A percentile compares a stretch with the other conserved stretches of the same genome.
phyloP scores from a whole-genome alignment of 2,113 vertebrate species.

The human (Homo sapiens) region DNA sequence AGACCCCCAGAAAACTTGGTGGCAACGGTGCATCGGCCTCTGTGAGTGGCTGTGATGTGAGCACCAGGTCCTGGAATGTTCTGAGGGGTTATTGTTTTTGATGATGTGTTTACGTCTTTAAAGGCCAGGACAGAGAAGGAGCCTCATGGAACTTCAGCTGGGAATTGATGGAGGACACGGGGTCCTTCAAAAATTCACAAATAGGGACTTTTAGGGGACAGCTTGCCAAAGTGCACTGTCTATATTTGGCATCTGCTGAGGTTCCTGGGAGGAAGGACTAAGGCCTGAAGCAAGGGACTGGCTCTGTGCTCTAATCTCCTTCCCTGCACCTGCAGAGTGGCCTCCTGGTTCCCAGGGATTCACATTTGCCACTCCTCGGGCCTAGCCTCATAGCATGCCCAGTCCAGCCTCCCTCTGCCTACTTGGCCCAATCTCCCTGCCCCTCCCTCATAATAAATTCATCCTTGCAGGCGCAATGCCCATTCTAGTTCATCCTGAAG shows the following conservation, averaged over 20 bases:
- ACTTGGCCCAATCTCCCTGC: background rate
- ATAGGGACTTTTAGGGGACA: background rate
- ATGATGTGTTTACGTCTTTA: background rate
- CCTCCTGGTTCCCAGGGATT: background rate
- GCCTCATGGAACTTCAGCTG: background rate
- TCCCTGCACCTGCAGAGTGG: background rate
- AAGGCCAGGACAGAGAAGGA: background rate
- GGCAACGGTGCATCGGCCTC: background rate
- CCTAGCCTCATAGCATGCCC: background rate
- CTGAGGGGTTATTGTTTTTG: background rate
- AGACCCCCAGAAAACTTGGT: background rate
- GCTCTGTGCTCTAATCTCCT: background rate
- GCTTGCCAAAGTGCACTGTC: background rate
- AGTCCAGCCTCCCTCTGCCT: background rate
- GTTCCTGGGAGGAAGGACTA: background rate
- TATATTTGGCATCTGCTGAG: background rate
- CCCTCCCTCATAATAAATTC: background rate
- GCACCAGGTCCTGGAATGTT: background rate
- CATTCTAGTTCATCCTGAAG: background rate
- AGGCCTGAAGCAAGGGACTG: background rate
- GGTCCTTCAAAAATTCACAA: background rate
- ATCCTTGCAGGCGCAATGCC: background rate
- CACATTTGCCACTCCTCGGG: background rate
- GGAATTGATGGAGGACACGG: background rate
- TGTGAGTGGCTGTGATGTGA: background rate